Base-by-base conservation (phyloP, 2,888 invertebrate genomes). In the Eilema sororculum region DNA sequence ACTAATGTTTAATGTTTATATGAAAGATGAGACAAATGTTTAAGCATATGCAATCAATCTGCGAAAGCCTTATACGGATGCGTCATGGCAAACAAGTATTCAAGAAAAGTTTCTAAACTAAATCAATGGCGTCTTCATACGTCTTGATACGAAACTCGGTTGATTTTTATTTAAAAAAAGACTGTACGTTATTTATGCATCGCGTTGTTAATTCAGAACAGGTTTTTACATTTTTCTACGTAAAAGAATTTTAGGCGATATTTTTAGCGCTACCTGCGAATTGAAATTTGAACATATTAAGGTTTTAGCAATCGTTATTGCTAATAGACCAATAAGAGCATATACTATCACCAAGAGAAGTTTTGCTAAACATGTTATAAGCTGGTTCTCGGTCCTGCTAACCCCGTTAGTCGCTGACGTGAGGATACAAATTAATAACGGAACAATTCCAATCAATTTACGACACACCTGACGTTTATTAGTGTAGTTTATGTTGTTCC, bases 381-480 rank as follows among this genome's bases (percentile, higher is more conserved):
- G 63, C 71, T 67, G 71, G 71, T 65, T 71, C 20, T 61, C 52
- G 20, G 20, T 63, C 60, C 67, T 66, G 33, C 22, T 24, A 41
- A 22, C 25, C 22, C 63, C 33, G 61, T 28, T 65, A 65, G 33
- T 24, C 57, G 57, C n/a, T 58, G 37, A 46, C 60, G 65, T 58
- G 57, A 74, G 65, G 67, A 75, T 75, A 74, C 30, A 69, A 66
- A n/a, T 69, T 71, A 72, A 65, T 77, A 78, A 73, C 73, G 71
- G 71, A 67, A 72, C 71, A n/a, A 30, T 37, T 41, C 13, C 67
- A 69, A 77, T 77, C 68, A 77, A 80, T 72, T 72, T 65, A 80
- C 61, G 61, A 70, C 65, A 70, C 28, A 65, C 64, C 67, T 73
- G 78, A 80, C 71, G 70, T 73, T 75, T 73, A 80, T 80, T 64